phyloP scores from a whole-genome alignment of 2,888 invertebrate species.

The Plebejus argus region DNA sequence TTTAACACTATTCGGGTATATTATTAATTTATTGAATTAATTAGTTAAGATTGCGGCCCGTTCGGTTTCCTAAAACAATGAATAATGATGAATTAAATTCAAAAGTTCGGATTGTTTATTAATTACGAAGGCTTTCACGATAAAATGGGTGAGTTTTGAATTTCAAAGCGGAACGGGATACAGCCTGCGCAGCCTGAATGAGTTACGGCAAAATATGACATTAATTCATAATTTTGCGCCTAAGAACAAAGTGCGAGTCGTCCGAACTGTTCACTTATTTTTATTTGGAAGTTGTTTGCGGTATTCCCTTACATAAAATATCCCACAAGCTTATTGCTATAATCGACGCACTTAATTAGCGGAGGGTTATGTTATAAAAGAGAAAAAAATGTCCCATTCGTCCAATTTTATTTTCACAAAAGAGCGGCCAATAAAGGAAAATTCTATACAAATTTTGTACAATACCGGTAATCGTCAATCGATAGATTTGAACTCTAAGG shows the following conservation, averaged over 20 bases:
- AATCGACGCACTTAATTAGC: constrained; percentile 32
- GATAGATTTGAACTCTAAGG: neutral
- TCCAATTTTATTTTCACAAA: constrained; percentile 30
- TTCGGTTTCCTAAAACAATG: neutral
- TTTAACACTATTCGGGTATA: neutral
- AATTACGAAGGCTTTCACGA: neutral
- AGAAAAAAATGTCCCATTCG: constrained; percentile 31
- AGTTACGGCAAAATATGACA: constrained; percentile 14
- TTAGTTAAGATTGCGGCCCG: neutral
- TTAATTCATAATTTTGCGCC: constrained; percentile 24
- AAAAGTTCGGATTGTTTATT: constrained; percentile 2
- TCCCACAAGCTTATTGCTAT: constrained; percentile 31
- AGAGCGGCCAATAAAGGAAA: constrained; percentile 31
- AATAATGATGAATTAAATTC: neutral
- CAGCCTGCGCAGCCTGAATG: neutral
- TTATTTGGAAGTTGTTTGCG: constrained; percentile 28
- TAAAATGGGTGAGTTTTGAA: neutral
- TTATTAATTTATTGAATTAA: neutral
- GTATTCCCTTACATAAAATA: constrained; percentile 29
- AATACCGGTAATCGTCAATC: neutral
- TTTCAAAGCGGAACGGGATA: constrained; percentile 21
- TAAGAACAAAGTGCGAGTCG: constrained; percentile 17
- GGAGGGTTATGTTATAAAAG: constrained; percentile 30
- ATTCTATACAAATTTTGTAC: constrained; percentile 30
- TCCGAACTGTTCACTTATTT: constrained; percentile 13